Base-by-base conservation (phyloP, 2,888 invertebrate genomes). In the Embidobia sp. region DNA sequence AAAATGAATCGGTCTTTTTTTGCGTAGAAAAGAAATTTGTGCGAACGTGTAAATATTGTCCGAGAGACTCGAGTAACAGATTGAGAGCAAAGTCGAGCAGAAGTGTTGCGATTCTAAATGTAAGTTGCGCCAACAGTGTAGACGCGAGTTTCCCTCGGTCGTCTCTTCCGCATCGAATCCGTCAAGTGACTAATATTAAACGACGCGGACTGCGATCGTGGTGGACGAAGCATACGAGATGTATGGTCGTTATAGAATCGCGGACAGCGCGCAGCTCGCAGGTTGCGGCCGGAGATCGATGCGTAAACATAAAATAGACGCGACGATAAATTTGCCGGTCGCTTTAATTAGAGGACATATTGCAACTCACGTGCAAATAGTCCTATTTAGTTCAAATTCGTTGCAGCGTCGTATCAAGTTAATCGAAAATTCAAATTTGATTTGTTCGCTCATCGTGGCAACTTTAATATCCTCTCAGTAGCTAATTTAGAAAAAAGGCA, bases 221-320 rank as follows among this genome's bases (percentile, higher is more conserved):
- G 61, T 63, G 66, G 61, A 72, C 63, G 63, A 40, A 67, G 42
- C 67, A 72, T 59, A 61, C 18, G 55, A 72, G 66, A 77, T 77
- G 67, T 72, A 77, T 67, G 49, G 40, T 51, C 53, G 70, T 70
- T 70, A 76, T 76, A 69, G 76, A 63, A 66, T 70, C 51, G 70
- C 42, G 64, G 49, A 69, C 64, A 70, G 53, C 59, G 51, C 18
- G 35, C 44, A 67, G 51, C 59, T 69, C 51, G 70, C 51, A 66
- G 66, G 51, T 46, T 53, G 49, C 53, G 75, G 57, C 46, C 19
- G 11, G 40, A 72, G 72, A 77, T 77, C 77, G 67, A 77, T 72
- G 77, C 66, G 73, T 77, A 77, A 73, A 77, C 77, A 67, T 77
- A 73, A 73, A 77, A 73, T 73, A 33, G 73, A 64, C 64, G 69